Evolutionary conservation across 2,888 invertebrate genomes (phyloP).

Genomic region (Catocala sponsa): DNA sequence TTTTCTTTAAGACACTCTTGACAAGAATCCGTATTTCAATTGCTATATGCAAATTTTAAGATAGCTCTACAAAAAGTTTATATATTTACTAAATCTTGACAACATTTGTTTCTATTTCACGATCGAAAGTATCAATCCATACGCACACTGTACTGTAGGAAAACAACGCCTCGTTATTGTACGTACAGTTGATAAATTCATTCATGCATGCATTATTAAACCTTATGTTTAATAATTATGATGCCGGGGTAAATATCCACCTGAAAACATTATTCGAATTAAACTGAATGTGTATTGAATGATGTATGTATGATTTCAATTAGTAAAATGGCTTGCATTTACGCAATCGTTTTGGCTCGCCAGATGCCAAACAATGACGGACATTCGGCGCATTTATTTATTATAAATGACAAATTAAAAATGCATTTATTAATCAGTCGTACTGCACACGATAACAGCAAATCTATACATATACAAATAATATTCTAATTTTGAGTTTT

Average conservation of each 20-base stretch:
- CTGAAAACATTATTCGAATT: constrained; percentile 59
- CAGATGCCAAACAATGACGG: constrained; percentile 69
- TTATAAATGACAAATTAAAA: constrained; percentile 63
- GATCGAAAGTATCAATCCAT: too few relatives aligned
- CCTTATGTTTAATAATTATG: constrained; percentile 49
- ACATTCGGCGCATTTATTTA: constrained; percentile 55
- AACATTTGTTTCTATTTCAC: too few relatives aligned
- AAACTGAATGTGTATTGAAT: constrained; percentile 67
- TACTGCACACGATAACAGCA: constrained; percentile 33
- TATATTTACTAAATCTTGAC: too few relatives aligned
- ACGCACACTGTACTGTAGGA: too few relatives aligned
- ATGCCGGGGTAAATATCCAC: constrained; percentile 50
- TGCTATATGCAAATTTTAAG: too few relatives aligned
- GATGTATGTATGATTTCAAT: constrained; percentile 75
- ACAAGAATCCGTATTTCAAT: too few relatives aligned
- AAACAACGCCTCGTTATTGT: too few relatives aligned
- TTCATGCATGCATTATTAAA: constrained; percentile 30
- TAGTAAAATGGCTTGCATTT: constrained; percentile 72
- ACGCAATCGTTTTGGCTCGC: constrained; percentile 65
- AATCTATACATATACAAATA: constrained; percentile 2
- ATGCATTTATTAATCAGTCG: constrained; percentile 51
- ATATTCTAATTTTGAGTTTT: background rate
- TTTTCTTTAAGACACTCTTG: too few relatives aligned
- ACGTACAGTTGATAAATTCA: background rate
- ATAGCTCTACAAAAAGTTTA: too few relatives aligned